phyloP scores from a whole-genome alignment of 2,888 invertebrate species.

The Amblyteles armatorius region DNA sequence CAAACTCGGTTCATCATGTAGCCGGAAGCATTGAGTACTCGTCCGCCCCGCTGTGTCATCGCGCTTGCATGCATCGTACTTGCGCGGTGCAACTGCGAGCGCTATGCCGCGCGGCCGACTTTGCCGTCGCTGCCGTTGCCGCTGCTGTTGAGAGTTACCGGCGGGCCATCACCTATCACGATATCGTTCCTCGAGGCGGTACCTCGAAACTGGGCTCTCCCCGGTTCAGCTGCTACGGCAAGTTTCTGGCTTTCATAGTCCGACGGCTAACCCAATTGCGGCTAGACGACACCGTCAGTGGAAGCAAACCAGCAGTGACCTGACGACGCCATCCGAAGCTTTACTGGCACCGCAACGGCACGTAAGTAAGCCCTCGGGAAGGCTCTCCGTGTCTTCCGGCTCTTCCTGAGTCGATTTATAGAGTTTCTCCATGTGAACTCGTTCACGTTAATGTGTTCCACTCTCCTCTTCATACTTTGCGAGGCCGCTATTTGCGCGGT shows the following conservation, averaged over 20 bases:
- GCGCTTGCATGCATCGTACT: neutral
- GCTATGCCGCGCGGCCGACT: conserved; percentile 14
- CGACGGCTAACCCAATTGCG: conserved; percentile 75
- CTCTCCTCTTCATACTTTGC: conserved; percentile 34
- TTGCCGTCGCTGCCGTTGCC: conserved; percentile 17
- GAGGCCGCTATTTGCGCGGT: neutral
- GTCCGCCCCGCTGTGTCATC: neutral
- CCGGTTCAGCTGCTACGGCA: conserved; percentile 52
- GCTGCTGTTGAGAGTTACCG: conserved; percentile 42
- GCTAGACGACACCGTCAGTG: conserved; percentile 72
- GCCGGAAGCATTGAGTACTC: conserved; percentile 31
- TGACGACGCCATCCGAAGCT: conserved; percentile 60
- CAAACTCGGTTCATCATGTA: neutral
- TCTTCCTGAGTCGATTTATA: conserved; percentile 46
- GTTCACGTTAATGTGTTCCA: conserved; percentile 22
- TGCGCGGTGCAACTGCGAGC: conserved; percentile 12
- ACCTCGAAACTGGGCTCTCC: conserved; percentile 33
- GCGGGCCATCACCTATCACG: conserved; percentile 27
- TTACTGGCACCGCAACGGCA: conserved; percentile 59
- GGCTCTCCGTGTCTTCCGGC: conserved; percentile 48
- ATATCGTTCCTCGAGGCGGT: conserved; percentile 12
- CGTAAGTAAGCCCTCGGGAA: conserved; percentile 74
- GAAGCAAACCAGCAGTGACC: conserved; percentile 56
- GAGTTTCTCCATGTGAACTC: conserved; percentile 42
- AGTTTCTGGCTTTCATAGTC: conserved; percentile 72